Base-by-base conservation (phyloP, 2,888 invertebrate species). In the Thera obeliscata region DNA sequence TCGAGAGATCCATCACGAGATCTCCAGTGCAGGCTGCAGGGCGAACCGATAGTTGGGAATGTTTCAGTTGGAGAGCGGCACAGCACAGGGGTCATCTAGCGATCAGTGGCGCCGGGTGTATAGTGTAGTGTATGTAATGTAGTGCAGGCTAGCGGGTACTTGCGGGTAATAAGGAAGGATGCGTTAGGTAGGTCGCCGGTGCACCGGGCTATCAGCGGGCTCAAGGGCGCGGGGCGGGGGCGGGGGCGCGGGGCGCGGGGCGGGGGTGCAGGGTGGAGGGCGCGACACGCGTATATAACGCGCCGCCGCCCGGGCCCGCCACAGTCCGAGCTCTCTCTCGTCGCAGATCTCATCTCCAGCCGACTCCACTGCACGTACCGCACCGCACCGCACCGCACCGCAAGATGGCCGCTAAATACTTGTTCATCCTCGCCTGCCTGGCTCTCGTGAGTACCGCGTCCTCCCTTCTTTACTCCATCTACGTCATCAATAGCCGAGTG, bases 401-500 rank as follows among this genome's bases (percentile, higher is more conserved):
- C 77, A 81, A 75, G 69, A 91, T 89, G 88, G 81, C 84, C 74
- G 80, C 78, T 79, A 89, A 87, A 78, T 78, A 87, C 73, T 61
- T 87, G 73, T 71, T 88, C n/a, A 70, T 89, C 61, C 69, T 88
- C 76, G 88, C 87, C 78, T 87, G 86, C 82, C 66, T 91, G 78
- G 91, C 89, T 55, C 74, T 91, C 79, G 92, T 92, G 77, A 90
- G 91, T 89, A 72, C 12, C 41, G 7, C n/a, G 50, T 8, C 35
- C 43, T 9, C 43, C 9, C 6, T 9, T 46, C 43, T 41, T 41
- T 2, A 56, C 3, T 38, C 12, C 7, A n/a, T 8, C 12, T 12
- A 38, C 41, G n/a, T 12, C 50, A 22, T 22, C 22, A 22, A 22
- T 22, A 22, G 22, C 22, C 22, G 22, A 22, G 22, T 22, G 22